Percentiles rank a stretch among this genome's conserved stretches.
Conservation (phyloP, 2,888 invertebrate genomes). For the Lymantria dispar region DNA sequence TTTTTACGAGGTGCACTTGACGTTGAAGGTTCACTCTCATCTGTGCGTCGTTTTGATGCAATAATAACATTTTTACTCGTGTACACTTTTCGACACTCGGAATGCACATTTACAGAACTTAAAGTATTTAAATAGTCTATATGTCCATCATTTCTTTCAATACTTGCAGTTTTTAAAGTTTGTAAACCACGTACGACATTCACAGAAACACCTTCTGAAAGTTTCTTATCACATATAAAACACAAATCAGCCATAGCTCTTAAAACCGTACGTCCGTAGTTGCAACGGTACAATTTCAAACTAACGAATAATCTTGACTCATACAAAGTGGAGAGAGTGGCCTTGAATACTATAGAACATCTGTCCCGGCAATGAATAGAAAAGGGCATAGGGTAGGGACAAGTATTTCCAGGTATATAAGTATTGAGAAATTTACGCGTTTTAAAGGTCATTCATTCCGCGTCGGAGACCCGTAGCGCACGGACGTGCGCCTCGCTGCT, state of each 20-base stretch:
- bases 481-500: no score
- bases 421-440: not conserved
- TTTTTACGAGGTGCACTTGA: slow-evolving; percentile 34
- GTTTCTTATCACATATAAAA: slow-evolving; percentile 1
- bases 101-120: slow-evolving; percentile 16
- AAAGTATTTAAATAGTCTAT: slow-evolving; percentile 4
- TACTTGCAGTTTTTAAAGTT: slow-evolving; percentile 36
- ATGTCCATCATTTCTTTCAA: slow-evolving; percentile 32
- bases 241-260: not conserved
- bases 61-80: slow-evolving; percentile 26
- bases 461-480: no score
- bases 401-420: no score
- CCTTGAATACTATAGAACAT: not conserved
- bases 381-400: no score
- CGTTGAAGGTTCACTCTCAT: slow-evolving; percentile 25
- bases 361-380: no score
- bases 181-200: slow-evolving; percentile 33
- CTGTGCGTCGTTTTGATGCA: slow-evolving; percentile 32
- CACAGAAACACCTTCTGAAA: slow-evolving; percentile 11
- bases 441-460: no score
- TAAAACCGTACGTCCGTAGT: not conserved
- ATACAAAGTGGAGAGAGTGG: not conserved
- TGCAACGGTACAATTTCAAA: not conserved
- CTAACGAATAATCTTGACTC: not conserved
- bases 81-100: slow-evolving; percentile 35